Percentiles rank a stretch among this genome's conserved stretches.
These are phyloP conservation scores for Phorcus lineatus DNA, from an alignment of 2,888 invertebrate genomes.

Conservation along the genomic window DNA sequence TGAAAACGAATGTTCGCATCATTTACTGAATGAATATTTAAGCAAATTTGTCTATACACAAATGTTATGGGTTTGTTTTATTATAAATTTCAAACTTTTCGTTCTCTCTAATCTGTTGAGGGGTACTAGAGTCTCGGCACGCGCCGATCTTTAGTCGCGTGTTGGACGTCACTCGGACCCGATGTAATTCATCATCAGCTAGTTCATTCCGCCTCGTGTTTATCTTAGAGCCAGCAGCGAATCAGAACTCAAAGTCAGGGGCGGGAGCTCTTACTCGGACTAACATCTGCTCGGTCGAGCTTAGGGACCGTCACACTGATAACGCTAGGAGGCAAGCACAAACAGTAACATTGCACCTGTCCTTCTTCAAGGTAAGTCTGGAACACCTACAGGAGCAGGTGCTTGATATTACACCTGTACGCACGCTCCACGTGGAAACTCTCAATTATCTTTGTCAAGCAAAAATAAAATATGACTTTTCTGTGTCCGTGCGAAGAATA, in stretches of 20 bases:
- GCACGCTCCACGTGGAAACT: no score
- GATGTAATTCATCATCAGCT: background rate
- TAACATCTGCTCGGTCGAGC: background rate
- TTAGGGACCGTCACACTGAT: background rate
- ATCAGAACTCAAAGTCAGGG: background rate
- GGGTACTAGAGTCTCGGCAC: background rate
- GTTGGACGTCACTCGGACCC: background rate
- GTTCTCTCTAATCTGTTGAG: background rate
- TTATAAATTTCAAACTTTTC: background rate
- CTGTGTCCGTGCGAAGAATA: no score
- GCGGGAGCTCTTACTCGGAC: background rate
- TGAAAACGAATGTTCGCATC: no score
- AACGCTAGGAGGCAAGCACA: background rate
- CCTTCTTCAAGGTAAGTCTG: background rate
- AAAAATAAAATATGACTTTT: no score
- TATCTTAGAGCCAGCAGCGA: background rate
- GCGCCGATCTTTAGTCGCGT: background rate
- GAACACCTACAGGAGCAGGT: no score
- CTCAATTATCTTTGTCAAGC: no score
- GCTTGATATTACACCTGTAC: no score
- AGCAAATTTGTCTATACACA: no score
- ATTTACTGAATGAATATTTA: no score
- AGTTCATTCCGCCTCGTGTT: background rate
- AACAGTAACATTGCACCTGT: constrained; percentile 1
- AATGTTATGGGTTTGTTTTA: no score